phyloP scores from a whole-genome alignment of 2,888 invertebrate genomes.

The Myopa testacea region DNA sequence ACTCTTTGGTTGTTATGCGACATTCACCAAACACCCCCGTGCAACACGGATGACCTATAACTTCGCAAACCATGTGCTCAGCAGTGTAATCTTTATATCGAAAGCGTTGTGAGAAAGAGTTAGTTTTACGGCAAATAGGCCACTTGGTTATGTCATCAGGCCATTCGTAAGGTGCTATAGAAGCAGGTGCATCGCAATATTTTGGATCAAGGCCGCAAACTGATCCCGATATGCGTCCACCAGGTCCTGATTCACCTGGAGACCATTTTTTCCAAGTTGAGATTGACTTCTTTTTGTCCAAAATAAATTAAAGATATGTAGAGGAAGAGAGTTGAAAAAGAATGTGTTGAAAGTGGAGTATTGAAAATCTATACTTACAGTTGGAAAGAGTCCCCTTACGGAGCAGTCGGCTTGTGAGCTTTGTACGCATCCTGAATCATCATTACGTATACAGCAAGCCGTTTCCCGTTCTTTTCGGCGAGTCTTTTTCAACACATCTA shows the following conservation, averaged over 20 bases:
- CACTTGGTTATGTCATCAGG: conserved; percentile 98
- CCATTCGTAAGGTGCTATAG: conserved; percentile 96
- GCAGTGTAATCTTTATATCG: conserved; percentile 80
- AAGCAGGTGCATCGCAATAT: conserved; percentile 96
- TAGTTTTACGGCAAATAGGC: conserved; percentile 94
- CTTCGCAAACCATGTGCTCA: conserved; percentile 96
- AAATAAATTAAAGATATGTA: not conserved
- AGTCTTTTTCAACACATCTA: conserved; percentile 87
- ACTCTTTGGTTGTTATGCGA: conserved; percentile 92
- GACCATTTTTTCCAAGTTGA: conserved; percentile 97
- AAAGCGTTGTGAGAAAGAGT: conserved; percentile 73
- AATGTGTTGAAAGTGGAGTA: not conserved
- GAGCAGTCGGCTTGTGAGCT: conserved; percentile 94
- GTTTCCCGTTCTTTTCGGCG: conserved; percentile 89
- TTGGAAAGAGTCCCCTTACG: conserved; percentile 77
- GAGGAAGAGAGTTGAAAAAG: not conserved
- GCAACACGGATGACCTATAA: conserved; percentile 96
- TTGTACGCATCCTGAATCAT: conserved; percentile 97
- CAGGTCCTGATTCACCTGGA: conserved; percentile 86
- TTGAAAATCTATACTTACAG: conserved; percentile 67
- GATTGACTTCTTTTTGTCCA: conserved; percentile 75
- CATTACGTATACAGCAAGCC: conserved; percentile 97
- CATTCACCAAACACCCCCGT: conserved; percentile 96
- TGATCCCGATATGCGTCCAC: conserved; percentile 92
- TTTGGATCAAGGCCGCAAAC: conserved; percentile 98